Base-by-base conservation (phyloP, 2,797 vertebrate genomes). In the Australoheros facetus region DNA sequence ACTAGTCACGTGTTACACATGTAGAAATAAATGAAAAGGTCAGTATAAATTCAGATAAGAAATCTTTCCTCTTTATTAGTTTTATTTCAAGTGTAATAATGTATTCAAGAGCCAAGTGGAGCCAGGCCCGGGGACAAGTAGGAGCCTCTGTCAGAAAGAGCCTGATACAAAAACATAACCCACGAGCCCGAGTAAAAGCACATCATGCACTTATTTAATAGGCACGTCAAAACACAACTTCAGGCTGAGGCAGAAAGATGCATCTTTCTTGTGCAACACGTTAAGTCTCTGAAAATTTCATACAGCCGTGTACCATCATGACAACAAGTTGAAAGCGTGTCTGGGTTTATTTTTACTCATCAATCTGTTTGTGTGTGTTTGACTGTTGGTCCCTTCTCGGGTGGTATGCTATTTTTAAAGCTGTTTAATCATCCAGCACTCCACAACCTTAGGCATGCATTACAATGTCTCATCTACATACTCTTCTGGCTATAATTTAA, bases 371-470 rank as follows among this genome's bases (percentile, higher is more conserved):
- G 26, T 64, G 48, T 72, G 57, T 73, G 56, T 82, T 62, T 60
- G 37, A 64, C 77, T 78, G 55, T 73, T 26, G 30, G 70, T 78
- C 42, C 28, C 51, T 73, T 12, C 53, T 73, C 53, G 56, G 80
- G 56, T 48, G 3, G 32, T 17, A 42, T 51, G 70, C 75, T 85
- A 84, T 91, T 91, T 91, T 90, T 85, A 85, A 89, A 91, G 88
- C 45, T 85, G 78, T 84, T 88, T 86, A 87, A 91, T 91, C 83
- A 91, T 66, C 51, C 66, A 71, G 69, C 75, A 42, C 78, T 77
- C 77, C 77, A 71, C 75, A 87, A 82, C 90, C 81, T 79, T 45
- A 79, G 85, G 78, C 84, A 64, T 85, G 76, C 82, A 87, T 85
- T 58, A 81, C 79, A 87, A 81, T 81, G 59, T 83, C 57, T 88